A percentile compares a stretch with the other conserved stretches of the same genome.
Conservation (phyloP, 2,888 invertebrate species). For the Mythimna lalbum region DNA sequence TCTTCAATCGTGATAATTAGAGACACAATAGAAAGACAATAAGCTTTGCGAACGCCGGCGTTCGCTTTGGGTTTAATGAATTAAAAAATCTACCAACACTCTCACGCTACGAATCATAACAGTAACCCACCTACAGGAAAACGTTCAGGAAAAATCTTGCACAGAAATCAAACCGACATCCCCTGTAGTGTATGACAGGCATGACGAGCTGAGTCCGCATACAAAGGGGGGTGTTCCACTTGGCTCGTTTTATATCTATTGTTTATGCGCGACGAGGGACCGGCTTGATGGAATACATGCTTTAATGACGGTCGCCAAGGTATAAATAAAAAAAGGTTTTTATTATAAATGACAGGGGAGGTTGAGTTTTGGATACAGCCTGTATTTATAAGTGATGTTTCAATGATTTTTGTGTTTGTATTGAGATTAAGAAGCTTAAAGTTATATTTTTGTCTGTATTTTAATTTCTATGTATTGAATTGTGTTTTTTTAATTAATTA, state of each 20-base stretch:
- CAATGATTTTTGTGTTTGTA: constrained; percentile 19
- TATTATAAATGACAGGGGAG: constrained; percentile 61
- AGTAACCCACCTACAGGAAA: constrained; percentile 49
- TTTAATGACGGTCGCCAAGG: constrained; percentile 64
- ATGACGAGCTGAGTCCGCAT: constrained; percentile 85
- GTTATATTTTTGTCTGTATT: no score
- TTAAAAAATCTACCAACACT: no score
- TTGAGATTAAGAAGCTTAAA: neutral
- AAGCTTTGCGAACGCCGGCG: no score
- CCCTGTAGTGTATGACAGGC: constrained; percentile 80
- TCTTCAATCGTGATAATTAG: no score
- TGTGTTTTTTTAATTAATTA: no score
- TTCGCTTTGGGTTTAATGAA: no score
- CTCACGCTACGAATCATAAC: neutral
- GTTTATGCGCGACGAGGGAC: constrained; percentile 82
- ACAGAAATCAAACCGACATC: constrained; percentile 64
- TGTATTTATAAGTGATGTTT: constrained; percentile 27
- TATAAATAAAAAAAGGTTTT: constrained; percentile 66
- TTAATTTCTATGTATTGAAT: neutral
- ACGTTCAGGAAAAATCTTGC: constrained; percentile 47
- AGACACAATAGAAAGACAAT: no score
- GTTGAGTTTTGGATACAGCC: constrained; percentile 58
- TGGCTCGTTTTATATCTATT: constrained; percentile 88
- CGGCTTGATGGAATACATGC: constrained; percentile 82
- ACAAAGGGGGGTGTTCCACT: constrained; percentile 88